phyloP scores from a whole-genome alignment of 2,797 vertebrate species.

The Schizothorax lantsangensis region DNA sequence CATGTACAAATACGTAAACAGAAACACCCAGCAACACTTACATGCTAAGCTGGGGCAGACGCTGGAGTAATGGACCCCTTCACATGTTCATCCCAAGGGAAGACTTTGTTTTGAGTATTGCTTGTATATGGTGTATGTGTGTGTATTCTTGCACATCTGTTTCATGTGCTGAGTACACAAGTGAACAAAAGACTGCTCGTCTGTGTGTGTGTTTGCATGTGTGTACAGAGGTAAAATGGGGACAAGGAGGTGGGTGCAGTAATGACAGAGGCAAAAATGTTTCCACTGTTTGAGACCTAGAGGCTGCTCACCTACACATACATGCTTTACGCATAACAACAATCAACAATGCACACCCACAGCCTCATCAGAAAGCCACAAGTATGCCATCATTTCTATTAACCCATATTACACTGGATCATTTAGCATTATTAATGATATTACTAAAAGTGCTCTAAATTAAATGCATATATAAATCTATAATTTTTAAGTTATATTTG shows the following conservation, averaged over 20 bases:
- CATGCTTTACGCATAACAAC: constrained; percentile 17
- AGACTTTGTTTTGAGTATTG: constrained; percentile 51
- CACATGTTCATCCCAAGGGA: constrained; percentile 42
- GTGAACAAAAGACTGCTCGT: constrained; percentile 8
- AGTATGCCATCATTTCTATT: neutral
- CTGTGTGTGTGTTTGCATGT: constrained; percentile 24
- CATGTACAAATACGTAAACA: neutral
- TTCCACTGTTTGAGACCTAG: constrained; percentile 29
- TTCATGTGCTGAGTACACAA: constrained; percentile 27
- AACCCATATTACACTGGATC: neutral
- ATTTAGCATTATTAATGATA: neutral
- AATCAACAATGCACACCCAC: constrained; percentile 3
- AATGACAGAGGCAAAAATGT: constrained; percentile 51
- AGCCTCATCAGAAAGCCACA: neutral
- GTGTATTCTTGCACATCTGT: constrained; percentile 14
- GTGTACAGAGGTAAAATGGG: constrained; percentile 46
- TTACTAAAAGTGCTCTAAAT: neutral
- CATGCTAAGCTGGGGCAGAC: constrained; percentile 33
- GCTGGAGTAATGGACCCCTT: constrained; percentile 41
- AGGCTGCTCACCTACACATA: constrained; percentile 22
- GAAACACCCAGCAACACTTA: constrained; percentile 40
- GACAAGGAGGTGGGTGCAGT: constrained; percentile 38
- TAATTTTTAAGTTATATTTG: neutral
- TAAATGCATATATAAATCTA: neutral
- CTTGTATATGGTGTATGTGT: constrained; percentile 34